A percentile compares a stretch with the other conserved stretches of the same genome.
Evolutionary conservation across 2,888 invertebrate genomes (phyloP).

Genomic region (Deroplatys truncata): DNA sequence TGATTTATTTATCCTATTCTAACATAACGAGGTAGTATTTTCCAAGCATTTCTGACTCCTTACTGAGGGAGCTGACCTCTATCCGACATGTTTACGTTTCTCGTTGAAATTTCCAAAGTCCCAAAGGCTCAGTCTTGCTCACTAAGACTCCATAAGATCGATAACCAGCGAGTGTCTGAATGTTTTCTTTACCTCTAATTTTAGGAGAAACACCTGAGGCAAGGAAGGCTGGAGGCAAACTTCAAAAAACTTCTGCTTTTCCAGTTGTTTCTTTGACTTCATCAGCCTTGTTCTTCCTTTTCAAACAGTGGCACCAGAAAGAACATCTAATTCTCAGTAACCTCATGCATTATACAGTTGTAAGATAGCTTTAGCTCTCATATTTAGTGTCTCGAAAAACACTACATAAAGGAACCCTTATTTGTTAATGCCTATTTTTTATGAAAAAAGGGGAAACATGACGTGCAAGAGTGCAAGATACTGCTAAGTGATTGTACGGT

Average conservation of each 20-base stretch:
- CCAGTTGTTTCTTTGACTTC: neutral
- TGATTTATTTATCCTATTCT: no score
- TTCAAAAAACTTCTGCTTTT: neutral
- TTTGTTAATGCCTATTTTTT: no score
- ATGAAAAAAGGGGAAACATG: no score
- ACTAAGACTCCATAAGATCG: neutral
- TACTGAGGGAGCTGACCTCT: neutral
- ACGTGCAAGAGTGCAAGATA: no score
- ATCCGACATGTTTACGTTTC: neutral
- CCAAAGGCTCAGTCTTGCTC: neutral
- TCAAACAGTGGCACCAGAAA: neutral
- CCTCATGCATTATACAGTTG: no score
- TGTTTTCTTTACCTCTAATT: neutral
- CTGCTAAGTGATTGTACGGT: no score
- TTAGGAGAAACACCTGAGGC: neutral
- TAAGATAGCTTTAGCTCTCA: no score
- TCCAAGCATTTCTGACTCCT: no score
- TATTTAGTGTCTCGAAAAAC: no score
- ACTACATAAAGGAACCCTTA: no score
- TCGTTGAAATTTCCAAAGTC: neutral
- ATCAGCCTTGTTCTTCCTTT: neutral
- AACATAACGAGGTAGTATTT: no score
- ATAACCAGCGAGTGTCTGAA: neutral
- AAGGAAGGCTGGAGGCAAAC: neutral
- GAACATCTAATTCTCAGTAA: neutral